Conservation (phyloP, 2,113 vertebrate species). For the Orthonyx spaldingii region DNA sequence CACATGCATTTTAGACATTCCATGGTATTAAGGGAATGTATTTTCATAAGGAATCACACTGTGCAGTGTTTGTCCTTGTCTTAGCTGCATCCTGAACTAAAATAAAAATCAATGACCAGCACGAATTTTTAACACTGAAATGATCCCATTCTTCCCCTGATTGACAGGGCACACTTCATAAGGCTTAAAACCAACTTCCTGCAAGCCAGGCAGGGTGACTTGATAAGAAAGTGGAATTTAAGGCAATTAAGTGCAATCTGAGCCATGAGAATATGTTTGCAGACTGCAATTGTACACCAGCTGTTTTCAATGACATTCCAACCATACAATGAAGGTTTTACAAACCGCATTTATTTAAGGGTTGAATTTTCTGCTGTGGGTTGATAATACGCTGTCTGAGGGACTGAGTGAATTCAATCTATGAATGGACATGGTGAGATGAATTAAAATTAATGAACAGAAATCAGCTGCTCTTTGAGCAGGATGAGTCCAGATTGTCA, state of each 20-base stretch:
- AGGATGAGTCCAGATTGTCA: neutral
- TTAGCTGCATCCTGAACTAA: constrained; percentile 2
- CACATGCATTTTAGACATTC: constrained; percentile 23
- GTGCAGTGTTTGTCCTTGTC: constrained; percentile 31
- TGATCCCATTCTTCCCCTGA: constrained; percentile 37
- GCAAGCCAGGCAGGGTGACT: constrained; percentile 49
- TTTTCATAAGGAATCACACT: constrained; percentile 37
- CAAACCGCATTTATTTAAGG: constrained; percentile 43
- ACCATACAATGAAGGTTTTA: constrained; percentile 56
- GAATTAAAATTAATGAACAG: neutral
- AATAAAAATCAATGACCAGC: neutral
- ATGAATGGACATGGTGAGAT: neutral
- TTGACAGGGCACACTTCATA: constrained; percentile 61
- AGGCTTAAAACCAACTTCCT: constrained; percentile 67
- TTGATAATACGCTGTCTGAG: neutral
- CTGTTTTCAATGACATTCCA: constrained; percentile 70
- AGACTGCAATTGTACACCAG: constrained; percentile 47
- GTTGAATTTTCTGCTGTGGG: constrained; percentile 11
- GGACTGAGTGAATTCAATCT: neutral
- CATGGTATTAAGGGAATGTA: constrained; percentile 6
- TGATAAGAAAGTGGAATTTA: constrained; percentile 71
- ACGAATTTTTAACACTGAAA: constrained; percentile 4
- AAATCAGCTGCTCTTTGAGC: neutral
- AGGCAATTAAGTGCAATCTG: constrained; percentile 67
- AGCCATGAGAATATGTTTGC: constrained; percentile 61